phyloP scores from a whole-genome alignment of 2,113 vertebrate species.

The Anguilla japonica region DNA sequence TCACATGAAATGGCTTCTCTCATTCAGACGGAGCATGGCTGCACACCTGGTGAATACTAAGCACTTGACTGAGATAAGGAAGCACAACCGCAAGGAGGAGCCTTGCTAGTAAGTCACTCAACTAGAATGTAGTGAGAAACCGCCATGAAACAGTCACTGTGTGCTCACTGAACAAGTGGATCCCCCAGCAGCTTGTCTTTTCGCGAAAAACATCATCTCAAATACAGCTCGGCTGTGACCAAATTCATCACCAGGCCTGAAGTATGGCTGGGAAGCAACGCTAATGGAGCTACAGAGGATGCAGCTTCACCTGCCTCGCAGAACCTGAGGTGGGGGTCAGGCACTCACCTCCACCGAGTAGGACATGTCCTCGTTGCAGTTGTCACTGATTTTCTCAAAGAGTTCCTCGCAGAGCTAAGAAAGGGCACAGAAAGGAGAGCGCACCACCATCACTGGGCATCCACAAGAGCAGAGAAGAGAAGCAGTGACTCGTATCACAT shows the following conservation, averaged over 20 bases:
- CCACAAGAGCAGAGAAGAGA: neutral
- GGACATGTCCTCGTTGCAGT: slow-evolving; percentile 89
- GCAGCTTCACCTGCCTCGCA: neutral
- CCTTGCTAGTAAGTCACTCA: neutral
- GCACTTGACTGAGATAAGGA: neutral
- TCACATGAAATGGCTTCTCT: neutral
- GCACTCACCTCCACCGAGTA: slow-evolving; percentile 83
- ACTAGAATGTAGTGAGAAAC: neutral
- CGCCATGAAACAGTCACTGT: neutral
- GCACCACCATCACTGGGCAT: neutral
- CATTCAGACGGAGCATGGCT: neutral
- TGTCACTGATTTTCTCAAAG: slow-evolving; percentile 96
- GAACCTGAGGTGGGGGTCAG: neutral
- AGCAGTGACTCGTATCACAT: neutral
- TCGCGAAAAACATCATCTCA: neutral
- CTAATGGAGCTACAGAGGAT: neutral
- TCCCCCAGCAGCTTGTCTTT: neutral
- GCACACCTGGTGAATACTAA: neutral
- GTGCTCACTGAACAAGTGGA: neutral
- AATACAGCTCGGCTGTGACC: neutral
- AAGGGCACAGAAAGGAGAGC: slow-evolving; percentile 33
- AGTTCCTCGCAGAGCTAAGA: slow-evolving; percentile 92
- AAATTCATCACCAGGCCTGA: neutral
- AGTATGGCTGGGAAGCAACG: neutral
- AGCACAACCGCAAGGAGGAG: neutral